A percentile compares a stretch with the other conserved stretches of the same genome.
phyloP scores from a whole-genome alignment of 1,140 invertebrate species.

The Pemphigus obesinymphae region DNA sequence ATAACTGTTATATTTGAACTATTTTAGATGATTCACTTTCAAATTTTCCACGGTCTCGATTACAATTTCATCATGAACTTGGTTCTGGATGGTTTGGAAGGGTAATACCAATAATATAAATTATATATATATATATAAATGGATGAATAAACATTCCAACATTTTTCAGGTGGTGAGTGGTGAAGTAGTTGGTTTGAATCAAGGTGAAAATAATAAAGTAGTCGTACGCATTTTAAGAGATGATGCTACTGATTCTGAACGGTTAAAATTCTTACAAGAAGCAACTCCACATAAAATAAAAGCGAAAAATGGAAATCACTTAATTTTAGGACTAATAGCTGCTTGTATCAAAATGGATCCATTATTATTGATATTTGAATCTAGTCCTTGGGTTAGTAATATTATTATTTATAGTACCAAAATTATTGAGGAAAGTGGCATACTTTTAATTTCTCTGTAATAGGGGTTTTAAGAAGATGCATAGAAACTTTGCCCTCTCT shows the following conservation, averaged over 20 bases:
- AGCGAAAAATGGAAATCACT: constrained; percentile 58
- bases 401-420: no score
- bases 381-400: constrained; percentile 57
- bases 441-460: no score
- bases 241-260: constrained; percentile 63
- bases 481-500: no score
- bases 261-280: constrained; percentile 68
- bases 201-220: constrained; percentile 49
- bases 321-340: constrained; percentile 60
- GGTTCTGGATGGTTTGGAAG: constrained; percentile 84
- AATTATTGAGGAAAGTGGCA: no score
- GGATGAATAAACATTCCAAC: neutral
- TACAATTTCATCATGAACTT: constrained; percentile 77
- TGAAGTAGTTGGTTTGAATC: constrained; percentile 56
- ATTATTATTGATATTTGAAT: constrained; percentile 63
- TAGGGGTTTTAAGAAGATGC: no score
- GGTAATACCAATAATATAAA: constrained; percentile 54
- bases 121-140: neutral
- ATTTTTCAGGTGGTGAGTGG: constrained; percentile 67
- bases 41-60: constrained; percentile 69
- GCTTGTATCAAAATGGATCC: constrained; percentile 63
- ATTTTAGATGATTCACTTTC: constrained; percentile 23
- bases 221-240: constrained; percentile 69
- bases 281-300: constrained; percentile 56
- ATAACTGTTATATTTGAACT: neutral